These are phyloP conservation scores for Gadopsis bispinosus DNA, from an alignment of 2,797 vertebrate species.

Conservation along the genomic window DNA sequence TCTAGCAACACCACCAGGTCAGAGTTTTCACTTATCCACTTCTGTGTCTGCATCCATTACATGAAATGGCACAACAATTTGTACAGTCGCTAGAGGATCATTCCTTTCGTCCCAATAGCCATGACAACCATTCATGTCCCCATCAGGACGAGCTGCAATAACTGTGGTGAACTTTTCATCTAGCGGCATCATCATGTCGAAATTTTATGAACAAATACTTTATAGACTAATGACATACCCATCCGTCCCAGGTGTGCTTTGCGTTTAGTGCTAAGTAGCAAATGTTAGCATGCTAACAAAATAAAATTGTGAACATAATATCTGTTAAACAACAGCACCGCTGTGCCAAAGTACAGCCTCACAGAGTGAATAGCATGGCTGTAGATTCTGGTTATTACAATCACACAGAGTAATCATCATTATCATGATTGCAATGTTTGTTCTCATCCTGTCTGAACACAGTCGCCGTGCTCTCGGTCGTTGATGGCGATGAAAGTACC, in stretches of 20 bases:
- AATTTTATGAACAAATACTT: neutral
- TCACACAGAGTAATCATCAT: slow-evolving; percentile 10
- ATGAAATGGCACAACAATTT: no score
- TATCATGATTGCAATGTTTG: neutral
- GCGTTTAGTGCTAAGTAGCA: neutral
- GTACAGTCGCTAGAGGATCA: no score
- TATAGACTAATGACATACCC: neutral
- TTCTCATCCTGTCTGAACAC: neutral
- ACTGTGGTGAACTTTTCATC: neutral
- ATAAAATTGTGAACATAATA: neutral
- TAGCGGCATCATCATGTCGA: neutral
- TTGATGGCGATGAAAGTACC: neutral
- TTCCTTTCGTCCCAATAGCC: neutral
- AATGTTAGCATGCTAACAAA: neutral
- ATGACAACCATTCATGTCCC: neutral
- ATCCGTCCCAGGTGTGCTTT: neutral
- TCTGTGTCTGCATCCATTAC: no score
- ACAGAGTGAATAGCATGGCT: neutral
- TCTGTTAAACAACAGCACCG: neutral
- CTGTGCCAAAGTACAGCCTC: neutral
- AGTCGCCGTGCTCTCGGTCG: neutral
- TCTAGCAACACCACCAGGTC: no score
- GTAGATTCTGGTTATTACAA: no score
- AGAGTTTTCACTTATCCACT: no score
- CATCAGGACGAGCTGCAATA: neutral